These are phyloP conservation scores for Lingula anatina DNA, from an alignment of 2,888 invertebrate species.

Conservation along the genomic window DNA sequence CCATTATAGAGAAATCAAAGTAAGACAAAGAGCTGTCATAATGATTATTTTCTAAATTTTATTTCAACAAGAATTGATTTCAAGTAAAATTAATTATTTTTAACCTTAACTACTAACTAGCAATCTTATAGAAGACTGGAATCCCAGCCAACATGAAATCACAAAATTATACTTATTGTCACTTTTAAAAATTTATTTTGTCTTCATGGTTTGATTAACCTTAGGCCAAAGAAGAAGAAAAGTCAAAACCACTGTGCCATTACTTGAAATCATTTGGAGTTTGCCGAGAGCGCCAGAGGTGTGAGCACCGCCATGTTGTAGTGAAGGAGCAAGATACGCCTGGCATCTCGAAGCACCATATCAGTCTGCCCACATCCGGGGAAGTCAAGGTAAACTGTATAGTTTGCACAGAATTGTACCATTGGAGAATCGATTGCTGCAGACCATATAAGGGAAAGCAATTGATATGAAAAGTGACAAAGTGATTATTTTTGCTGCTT, in stretches of 20 bases:
- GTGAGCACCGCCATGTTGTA: constrained; percentile 60
- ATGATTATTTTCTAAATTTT: too few relatives aligned
- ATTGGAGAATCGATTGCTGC: background rate
- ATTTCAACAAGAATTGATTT: too few relatives aligned
- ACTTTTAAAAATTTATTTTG: too few relatives aligned
- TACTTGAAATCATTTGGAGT: constrained; percentile 63
- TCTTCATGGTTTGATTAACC: constrained; percentile 4
- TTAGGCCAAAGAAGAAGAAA: constrained; percentile 24
- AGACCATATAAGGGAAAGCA: background rate
- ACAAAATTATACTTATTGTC: too few relatives aligned
- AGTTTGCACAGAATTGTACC: background rate
- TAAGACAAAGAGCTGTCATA: too few relatives aligned
- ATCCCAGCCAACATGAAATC: too few relatives aligned
- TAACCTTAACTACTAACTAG: too few relatives aligned
- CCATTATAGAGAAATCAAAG: too few relatives aligned
- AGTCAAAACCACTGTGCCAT: constrained; percentile 57
- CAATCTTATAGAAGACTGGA: too few relatives aligned
- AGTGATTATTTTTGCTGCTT: background rate
- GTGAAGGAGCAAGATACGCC: constrained; percentile 57
- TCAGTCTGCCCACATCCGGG: constrained; percentile 52
- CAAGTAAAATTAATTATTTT: too few relatives aligned
- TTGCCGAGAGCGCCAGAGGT: constrained; percentile 43
- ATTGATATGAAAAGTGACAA: background rate
- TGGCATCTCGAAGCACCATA: constrained; percentile 23
- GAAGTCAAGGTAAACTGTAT: constrained; percentile 56